Evolutionary conservation across 2,113 vertebrate genomes (phyloP), one percentile per base, ranked within the genome.

Genomic region (Dicentrarchus labrax): DNA sequence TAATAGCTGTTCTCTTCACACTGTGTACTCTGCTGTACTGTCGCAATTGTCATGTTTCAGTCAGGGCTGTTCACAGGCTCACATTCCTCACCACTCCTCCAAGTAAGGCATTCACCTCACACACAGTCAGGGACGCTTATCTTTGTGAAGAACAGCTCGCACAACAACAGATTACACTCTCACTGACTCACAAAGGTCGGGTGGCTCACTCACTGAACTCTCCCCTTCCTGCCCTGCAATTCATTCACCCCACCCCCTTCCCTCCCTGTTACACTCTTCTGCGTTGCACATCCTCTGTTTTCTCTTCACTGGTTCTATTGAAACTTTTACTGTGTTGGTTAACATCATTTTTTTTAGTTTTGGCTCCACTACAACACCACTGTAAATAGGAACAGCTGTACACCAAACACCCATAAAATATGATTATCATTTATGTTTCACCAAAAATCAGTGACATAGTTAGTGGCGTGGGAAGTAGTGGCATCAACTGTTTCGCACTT

Each of bases 71-170:
- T 72, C n/a, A 73, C 67, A 69, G 56, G 6, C 62, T 62, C 77
- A 62, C 92, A 94, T 93, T 94, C 92, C 89, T 80, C 80, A 39
- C 60, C 60, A 57, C 87, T 74, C 92, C 94, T 91, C 83, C 72
- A 86, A 62, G 50, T 83, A 65, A 86, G 72, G 39, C 84, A 50
- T 70, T 77, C 50, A 57, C 4, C 59, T 72, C 54, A 22, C 69
- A 75, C 11, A 6, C 65, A 43, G 59, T 36, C 48, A 38, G 68
- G 8, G 24, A 39, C 1, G 2, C 88, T 94, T 92, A 91, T 92
- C 92, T 86, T 21, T 61, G 70, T 86, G 68, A 73, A 88, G 72
- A 78, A 77, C 72, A 68, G 60, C 85, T 70, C 66, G 67, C 78
- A 72, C 47, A 79, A 59, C 76, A 61, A 61, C 6, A 74, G 78